These are phyloP conservation scores for Drosophila varians DNA, from an alignment of 1,140 invertebrate species.

Conservation along the genomic window DNA sequence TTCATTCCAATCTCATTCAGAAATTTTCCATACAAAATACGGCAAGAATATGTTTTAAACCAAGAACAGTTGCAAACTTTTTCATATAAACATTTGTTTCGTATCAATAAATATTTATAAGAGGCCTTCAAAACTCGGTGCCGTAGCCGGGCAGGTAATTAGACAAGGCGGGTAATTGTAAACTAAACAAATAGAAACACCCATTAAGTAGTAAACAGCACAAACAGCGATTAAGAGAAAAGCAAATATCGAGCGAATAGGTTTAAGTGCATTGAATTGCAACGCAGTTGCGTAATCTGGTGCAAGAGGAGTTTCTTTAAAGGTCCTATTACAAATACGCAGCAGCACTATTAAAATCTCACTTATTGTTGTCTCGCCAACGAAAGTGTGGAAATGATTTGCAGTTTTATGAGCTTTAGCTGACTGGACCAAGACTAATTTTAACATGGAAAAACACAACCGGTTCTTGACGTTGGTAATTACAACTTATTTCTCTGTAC, in stretches of 20 bases:
- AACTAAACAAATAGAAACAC: background rate
- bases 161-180: slow-evolving; percentile 10
- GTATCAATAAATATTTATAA: background rate
- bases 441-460: slow-evolving; percentile 6
- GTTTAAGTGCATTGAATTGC: no score
- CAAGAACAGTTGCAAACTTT: background rate
- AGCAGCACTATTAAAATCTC: background rate
- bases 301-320: background rate
- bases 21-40: no score
- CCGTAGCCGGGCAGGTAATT: background rate
- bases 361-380: background rate
- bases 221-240: no score
- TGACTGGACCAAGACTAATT: background rate
- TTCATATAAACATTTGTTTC: background rate
- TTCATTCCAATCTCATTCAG: no score
- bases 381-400: slow-evolving; percentile 18
- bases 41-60: background rate
- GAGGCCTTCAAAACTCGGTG: background rate
- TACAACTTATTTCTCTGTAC: background rate
- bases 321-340: background rate
- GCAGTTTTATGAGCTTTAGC: background rate
- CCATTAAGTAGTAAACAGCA: no score
- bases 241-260: no score
- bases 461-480: slow-evolving; percentile 6
- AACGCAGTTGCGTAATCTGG: no score